Evolutionary conservation across 2,113 vertebrate species (phyloP).

Genomic region (Dasypus novemcinctus): DNA sequence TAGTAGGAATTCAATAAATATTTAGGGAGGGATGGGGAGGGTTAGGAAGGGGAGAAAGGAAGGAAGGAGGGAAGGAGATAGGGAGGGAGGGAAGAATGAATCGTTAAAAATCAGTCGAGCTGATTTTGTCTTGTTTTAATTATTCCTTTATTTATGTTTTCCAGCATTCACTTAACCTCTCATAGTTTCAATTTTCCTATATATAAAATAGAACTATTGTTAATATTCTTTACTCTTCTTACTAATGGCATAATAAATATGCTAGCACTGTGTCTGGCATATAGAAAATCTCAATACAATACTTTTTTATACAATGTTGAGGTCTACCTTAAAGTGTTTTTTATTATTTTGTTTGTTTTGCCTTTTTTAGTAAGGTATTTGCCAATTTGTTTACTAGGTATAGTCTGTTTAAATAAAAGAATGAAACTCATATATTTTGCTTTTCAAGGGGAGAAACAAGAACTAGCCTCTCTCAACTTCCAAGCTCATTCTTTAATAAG

Average conservation of each 20-base stretch:
- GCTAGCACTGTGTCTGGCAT: neutral
- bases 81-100: neutral
- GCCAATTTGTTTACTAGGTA: neutral
- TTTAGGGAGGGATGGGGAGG: neutral
- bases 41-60: neutral
- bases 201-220: neutral
- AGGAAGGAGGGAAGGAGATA: too few relatives aligned
- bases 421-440: neutral
- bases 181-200: slow-evolving; percentile 21
- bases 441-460: neutral
- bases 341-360: neutral
- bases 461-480: neutral
- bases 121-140: neutral
- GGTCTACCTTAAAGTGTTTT: neutral
- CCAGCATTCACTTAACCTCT: neutral
- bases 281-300: neutral
- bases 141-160: slow-evolving; percentile 5
- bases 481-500: neutral
- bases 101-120: neutral
- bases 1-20: neutral
- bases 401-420: slow-evolving; percentile 5
- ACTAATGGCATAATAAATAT: neutral
- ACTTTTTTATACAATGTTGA: neutral
- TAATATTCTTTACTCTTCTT: neutral
- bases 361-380: neutral